Conservation (phyloP, 2,797 vertebrate genomes). For the Notolepis coatsorum region DNA sequence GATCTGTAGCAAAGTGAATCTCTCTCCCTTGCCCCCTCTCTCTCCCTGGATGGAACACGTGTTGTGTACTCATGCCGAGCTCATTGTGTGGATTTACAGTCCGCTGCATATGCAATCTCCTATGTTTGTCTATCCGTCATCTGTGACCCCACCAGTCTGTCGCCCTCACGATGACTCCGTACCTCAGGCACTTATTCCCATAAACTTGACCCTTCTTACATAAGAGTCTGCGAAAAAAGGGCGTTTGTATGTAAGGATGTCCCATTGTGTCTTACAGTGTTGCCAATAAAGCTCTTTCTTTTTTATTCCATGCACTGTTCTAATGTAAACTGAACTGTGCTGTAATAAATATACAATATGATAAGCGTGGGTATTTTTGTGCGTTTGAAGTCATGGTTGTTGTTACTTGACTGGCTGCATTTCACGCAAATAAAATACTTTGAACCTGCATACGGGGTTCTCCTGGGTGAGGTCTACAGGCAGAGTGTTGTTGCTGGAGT, state of each 20-base stretch:
- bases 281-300: neutral
- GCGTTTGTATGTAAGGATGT: conserved; percentile 11
- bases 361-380: neutral
- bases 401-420: neutral
- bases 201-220: no score
- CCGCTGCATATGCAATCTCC: no score
- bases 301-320: conserved; percentile 22
- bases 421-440: no score
- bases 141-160: neutral
- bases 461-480: no score
- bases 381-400: neutral
- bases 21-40: conserved; percentile 13
- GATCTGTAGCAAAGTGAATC: conserved; percentile 27
- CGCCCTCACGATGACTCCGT: conserved; percentile 17
- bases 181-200: conserved; percentile 1
- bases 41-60: conserved; percentile 24
- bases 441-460: no score
- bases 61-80: conserved; percentile 21
- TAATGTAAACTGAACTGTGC: conserved; percentile 33
- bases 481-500: no score
- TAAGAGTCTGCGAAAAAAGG: neutral
- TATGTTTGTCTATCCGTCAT: no score
- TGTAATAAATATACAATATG: conserved; percentile 45
- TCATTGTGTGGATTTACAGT: conserved; percentile 15
- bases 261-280: conserved; percentile 21